These are phyloP conservation scores for Columba guinea DNA, from an alignment of 2,797 vertebrate species.

Conservation along the genomic window DNA sequence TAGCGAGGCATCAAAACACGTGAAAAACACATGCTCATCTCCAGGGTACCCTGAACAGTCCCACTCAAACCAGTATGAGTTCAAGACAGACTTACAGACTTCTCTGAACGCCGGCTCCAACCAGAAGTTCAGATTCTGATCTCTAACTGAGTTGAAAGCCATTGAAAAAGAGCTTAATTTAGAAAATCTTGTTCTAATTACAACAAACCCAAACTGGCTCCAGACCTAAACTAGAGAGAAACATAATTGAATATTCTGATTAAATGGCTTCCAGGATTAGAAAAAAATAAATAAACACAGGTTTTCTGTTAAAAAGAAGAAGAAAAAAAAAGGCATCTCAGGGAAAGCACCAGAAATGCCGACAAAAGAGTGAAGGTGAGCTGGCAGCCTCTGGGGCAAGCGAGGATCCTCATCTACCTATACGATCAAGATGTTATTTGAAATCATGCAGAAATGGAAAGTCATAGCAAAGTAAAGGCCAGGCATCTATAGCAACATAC, in stretches of 20 bases:
- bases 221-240: neutral
- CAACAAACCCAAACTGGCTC: neutral
- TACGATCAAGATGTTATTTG: neutral
- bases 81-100: neutral
- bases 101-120: neutral
- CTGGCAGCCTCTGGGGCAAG: neutral
- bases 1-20: neutral
- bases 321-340: neutral
- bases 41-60: neutral
- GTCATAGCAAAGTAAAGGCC: neutral
- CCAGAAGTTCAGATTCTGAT: neutral
- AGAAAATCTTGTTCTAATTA: slow-evolving; percentile 36
- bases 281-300: neutral
- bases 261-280: neutral
- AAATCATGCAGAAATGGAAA: neutral
- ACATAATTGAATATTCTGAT: slow-evolving; percentile 15
- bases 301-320: neutral
- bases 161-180: neutral
- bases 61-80: neutral
- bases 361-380: neutral
- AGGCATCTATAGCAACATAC: neutral
- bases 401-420: neutral
- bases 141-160: neutral
- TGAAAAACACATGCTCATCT: neutral
- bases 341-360: neutral